phyloP scores from a whole-genome alignment of 2,797 vertebrate species.

The Fistularia tabacaria region DNA sequence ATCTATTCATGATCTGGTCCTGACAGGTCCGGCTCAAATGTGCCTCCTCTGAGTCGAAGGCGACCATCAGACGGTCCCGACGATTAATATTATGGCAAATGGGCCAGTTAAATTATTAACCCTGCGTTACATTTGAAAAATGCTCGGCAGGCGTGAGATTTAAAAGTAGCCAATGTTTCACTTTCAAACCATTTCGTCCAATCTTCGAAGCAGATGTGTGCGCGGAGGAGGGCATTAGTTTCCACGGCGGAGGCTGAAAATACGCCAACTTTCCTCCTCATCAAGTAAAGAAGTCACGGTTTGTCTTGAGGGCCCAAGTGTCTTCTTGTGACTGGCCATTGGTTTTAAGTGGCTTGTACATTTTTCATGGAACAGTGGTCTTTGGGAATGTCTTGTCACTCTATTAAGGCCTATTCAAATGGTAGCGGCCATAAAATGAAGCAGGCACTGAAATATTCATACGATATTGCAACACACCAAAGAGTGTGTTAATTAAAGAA shows the following conservation, averaged over 20 bases:
- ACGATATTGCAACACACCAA: conserved; percentile 64
- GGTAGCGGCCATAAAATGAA: conserved; percentile 63
- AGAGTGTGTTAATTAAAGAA: conserved; percentile 71
- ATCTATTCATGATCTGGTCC: conserved; percentile 22
- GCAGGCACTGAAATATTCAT: conserved; percentile 76
- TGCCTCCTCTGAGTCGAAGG: conserved; percentile 38
- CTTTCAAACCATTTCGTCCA: conserved; percentile 72
- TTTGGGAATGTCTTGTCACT: conserved; percentile 72
- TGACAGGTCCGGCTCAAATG: conserved; percentile 50
- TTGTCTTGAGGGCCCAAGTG: conserved; percentile 67
- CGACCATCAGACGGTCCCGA: conserved; percentile 52
- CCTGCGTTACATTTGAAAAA: conserved; percentile 75
- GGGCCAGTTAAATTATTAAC: conserved; percentile 77
- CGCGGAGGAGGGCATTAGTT: conserved; percentile 57
- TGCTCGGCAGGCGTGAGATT: conserved; percentile 70
- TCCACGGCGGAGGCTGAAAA: conserved; percentile 56
- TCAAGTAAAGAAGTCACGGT: conserved; percentile 51
- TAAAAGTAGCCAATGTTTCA: conserved; percentile 79
- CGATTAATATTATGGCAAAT: conserved; percentile 62
- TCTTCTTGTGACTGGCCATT: conserved; percentile 71
- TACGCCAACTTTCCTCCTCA: conserved; percentile 59
- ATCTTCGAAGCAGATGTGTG: conserved; percentile 66
- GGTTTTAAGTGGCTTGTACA: conserved; percentile 81
- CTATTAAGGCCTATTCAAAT: conserved; percentile 74
- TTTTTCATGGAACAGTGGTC: conserved; percentile 76